Percentiles rank a stretch among this genome's conserved stretches.
phyloP scores from a whole-genome alignment of 2,888 invertebrate species.

The Autographa pulchrina region DNA sequence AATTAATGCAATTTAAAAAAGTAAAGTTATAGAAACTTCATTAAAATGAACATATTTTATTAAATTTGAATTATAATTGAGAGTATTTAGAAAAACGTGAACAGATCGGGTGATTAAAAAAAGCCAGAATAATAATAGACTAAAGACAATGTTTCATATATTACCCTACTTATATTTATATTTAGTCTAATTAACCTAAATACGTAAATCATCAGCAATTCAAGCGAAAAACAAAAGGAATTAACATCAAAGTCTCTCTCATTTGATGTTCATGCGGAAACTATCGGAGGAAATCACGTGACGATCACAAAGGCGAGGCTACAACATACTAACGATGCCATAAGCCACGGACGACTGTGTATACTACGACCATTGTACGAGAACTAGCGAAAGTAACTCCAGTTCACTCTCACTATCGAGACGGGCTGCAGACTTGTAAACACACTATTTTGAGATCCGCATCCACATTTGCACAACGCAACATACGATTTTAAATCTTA shows the following conservation, averaged over 20 bases:
- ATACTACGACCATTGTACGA: conserved; percentile 38
- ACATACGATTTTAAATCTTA: conserved; percentile 36
- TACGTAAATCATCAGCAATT: background rate
- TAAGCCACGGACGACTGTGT: conserved; percentile 35
- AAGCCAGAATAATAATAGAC: too few relatives aligned
- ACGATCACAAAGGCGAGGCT: conserved; percentile 25
- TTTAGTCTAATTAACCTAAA: background rate
- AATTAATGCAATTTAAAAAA: too few relatives aligned
- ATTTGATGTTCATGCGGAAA: conserved; percentile 9
- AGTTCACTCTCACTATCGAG: conserved; percentile 64
- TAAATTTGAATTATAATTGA: too few relatives aligned
- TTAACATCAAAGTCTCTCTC: background rate
- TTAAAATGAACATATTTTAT: too few relatives aligned
- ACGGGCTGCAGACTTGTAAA: conserved; percentile 57
- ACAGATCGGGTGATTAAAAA: too few relatives aligned
- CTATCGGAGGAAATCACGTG: conserved; percentile 12
- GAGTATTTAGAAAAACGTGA: too few relatives aligned
- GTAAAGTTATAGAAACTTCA: too few relatives aligned
- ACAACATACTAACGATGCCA: conserved; percentile 27
- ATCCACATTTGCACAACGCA: conserved; percentile 5
- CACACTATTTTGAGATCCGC: conserved; percentile 50
- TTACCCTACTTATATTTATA: too few relatives aligned
- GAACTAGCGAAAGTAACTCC: conserved; percentile 54
- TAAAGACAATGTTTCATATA: too few relatives aligned
- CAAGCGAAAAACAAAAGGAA: background rate